Evolutionary conservation across 2,797 vertebrate species (phyloP).

Genomic region (Holocentrus rufus): DNA sequence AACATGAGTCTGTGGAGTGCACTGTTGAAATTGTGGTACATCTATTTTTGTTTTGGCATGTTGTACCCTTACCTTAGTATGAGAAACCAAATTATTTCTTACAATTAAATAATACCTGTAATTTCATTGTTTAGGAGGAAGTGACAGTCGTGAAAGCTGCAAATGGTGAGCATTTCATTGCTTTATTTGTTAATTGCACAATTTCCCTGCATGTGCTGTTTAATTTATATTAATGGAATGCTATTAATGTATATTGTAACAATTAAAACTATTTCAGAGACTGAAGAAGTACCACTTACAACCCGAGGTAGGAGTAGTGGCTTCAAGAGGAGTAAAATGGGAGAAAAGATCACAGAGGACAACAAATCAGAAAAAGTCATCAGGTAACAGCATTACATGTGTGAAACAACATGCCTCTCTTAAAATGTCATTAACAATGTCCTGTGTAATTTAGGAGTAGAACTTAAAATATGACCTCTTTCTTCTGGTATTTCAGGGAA

Average conservation of each 20-base stretch:
- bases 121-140: constrained; percentile 65
- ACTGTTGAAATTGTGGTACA: constrained; percentile 59
- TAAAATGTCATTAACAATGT: too few species aligned
- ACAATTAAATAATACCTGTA: not conserved
- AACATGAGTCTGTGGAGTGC: constrained; percentile 59
- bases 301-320: constrained; percentile 69
- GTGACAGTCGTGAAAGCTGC: constrained; percentile 32
- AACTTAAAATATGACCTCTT: too few species aligned
- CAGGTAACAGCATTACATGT: constrained; percentile 52
- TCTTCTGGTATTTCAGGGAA: too few species aligned
- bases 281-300: constrained; percentile 48
- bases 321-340: constrained; percentile 69
- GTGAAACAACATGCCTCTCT: not conserved
- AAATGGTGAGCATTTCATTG: constrained; percentile 50
- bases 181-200: not conserved
- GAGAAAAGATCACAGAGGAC: constrained; percentile 46
- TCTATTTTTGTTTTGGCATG: not conserved
- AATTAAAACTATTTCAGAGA: constrained; percentile 57
- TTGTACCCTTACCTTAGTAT: not conserved
- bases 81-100: too few species aligned
- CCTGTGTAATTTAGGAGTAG: too few species aligned
- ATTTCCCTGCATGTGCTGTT: not conserved
- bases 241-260: not conserved
- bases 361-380: constrained; percentile 50
- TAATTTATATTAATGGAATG: too few species aligned